Percentiles rank a stretch among this genome's conserved stretches.
These are phyloP conservation scores for Congeria kusceri DNA, from an alignment of 2,888 invertebrate species.

Conservation along the genomic window DNA sequence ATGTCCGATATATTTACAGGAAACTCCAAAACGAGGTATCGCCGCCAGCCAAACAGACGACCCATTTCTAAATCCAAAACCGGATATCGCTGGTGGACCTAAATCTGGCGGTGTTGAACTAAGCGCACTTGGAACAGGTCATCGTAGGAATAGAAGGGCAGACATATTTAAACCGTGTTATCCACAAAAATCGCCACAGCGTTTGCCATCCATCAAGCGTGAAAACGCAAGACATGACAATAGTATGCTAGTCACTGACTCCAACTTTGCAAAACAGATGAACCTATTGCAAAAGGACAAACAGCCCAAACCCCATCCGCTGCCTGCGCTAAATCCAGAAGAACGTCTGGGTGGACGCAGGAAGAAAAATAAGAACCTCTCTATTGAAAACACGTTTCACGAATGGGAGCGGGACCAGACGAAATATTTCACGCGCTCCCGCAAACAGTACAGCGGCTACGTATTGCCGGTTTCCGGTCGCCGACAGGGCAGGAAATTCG, in stretches of 20 bases:
- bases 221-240: constrained; percentile 7
- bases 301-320: not conserved
- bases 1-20: too few relatives aligned
- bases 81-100: not conserved
- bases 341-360: not conserved
- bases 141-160: too few relatives aligned
- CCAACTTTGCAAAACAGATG: constrained; percentile 8
- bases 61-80: not conserved
- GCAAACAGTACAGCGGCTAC: constrained; percentile 1
- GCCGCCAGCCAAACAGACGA: not conserved
- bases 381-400: constrained; percentile 31
- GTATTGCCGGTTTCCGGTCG: not conserved
- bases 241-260: not conserved
- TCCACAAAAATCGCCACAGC: constrained; percentile 34
- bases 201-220: constrained; percentile 42
- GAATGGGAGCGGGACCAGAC: constrained; percentile 37
- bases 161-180: constrained; percentile 44
- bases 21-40: too few relatives aligned
- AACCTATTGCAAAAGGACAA: constrained; percentile 1
- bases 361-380: constrained; percentile 28
- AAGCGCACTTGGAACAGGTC: too few relatives aligned
- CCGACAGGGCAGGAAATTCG: not conserved
- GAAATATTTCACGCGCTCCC: not conserved
- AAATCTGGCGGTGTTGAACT: too few relatives aligned
- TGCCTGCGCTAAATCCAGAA: not conserved